Base-by-base conservation (phyloP, 2,888 invertebrate species). In the Calameuta idolon region DNA sequence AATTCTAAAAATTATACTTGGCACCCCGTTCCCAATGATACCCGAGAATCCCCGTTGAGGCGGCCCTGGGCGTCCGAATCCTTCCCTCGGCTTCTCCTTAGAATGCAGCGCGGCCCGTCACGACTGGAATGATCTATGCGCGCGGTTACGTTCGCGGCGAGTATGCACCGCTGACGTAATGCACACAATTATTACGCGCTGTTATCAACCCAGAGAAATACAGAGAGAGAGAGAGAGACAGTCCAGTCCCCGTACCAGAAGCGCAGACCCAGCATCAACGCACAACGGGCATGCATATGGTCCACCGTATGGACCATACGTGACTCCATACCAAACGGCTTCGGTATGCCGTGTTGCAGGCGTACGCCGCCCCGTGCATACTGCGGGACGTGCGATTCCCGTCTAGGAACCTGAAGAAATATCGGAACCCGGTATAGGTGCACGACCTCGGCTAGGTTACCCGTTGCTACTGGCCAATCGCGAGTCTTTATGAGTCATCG, bases 141-240 rank as follows among this genome's bases (percentile, higher is more conserved):
- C 81, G 83, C 81, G 82, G 86, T 84, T 85, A 85, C 86, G 85
- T 87, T 87, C 85, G 83, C 77, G 80, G 78, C 82, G 81, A 79
- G 85, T 84, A 81, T 80, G 83, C 83, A 81, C 82, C 81, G 81
- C 82, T 90, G 88, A 89, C 88, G 89, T 88, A 90, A 89, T 86
- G 83, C 84, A 81, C 83, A 82, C 88, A 86, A 89, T 89, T 89
- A 90, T 88, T 89, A 87, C 85, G 85, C 85, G 81, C 85, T 82
- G 87, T 88, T 89, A 89, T 88, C 80, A 81, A 23, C 75, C 79
- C 74, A 15, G 55, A 55, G 40, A 40, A 40, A 40, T 4, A 40
- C 2, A 15, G 4, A 40, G 15, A 40, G 37, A 37, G 37, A 15
- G 4, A 40, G 15, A 40, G 37, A 37, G 37, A 12, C 37, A 37